A percentile compares a stretch with the other conserved stretches of the same genome.
These are phyloP conservation scores for Apamea epomidion DNA, from an alignment of 2,888 invertebrate species.

Conservation along the genomic window DNA sequence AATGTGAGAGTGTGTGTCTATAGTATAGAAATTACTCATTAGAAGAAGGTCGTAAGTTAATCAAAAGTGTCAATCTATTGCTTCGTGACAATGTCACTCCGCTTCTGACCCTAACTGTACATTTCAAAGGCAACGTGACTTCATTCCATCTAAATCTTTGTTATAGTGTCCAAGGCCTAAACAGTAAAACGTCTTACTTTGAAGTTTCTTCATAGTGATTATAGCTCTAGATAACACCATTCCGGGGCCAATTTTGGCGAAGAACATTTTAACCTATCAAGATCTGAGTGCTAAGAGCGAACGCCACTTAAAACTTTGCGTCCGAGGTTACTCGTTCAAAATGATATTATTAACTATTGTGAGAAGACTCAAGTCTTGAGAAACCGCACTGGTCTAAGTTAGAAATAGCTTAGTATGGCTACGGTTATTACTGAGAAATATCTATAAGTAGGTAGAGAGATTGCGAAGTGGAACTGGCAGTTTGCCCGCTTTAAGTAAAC, in stretches of 20 bases:
- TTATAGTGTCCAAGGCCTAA: not conserved
- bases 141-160: not conserved
- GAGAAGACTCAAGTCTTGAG: slow-evolving; percentile 42
- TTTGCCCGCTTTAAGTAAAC: not conserved
- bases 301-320: slow-evolving; percentile 58
- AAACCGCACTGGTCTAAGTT: slow-evolving; percentile 38
- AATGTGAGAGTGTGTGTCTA: too few species aligned
- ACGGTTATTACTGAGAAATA: slow-evolving; percentile 2
- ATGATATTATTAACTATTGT: slow-evolving; percentile 58
- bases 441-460: not conserved
- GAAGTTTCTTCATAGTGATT: slow-evolving; percentile 25
- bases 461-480: not conserved
- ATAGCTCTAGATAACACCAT: slow-evolving; percentile 43
- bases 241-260: slow-evolving; percentile 45
- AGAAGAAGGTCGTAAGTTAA: too few species aligned
- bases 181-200: slow-evolving; percentile 13
- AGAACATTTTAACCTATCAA: slow-evolving; percentile 57
- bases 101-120: too few species aligned
- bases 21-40: too few species aligned
- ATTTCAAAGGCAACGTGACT: not conserved
- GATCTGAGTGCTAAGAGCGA: slow-evolving; percentile 52
- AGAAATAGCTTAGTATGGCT: slow-evolving; percentile 34
- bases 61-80: too few species aligned
- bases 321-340: slow-evolving; percentile 48
- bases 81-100: too few species aligned